A percentile compares a stretch with the other conserved stretches of the same genome.
These are phyloP conservation scores for Euplexia lucipara DNA, from an alignment of 2,888 invertebrate species.

Conservation along the genomic window DNA sequence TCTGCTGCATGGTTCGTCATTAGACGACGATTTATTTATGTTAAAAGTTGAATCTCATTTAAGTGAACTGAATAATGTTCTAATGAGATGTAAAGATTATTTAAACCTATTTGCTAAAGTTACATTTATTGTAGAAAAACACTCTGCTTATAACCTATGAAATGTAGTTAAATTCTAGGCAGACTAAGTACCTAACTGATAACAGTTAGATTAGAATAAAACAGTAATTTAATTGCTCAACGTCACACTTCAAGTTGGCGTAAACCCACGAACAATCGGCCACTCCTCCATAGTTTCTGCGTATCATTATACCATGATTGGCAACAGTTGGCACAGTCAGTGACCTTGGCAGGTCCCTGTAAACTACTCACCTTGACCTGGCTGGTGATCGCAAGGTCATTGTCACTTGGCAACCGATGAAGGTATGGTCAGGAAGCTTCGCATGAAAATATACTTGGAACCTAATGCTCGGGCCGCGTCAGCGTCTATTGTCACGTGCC, in stretches of 20 bases:
- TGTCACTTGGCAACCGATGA: conserved; percentile 69
- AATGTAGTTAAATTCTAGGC: too few relatives aligned
- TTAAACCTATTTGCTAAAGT: too few relatives aligned
- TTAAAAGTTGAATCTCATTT: too few relatives aligned
- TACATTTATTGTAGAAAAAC: too few relatives aligned
- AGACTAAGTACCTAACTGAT: too few relatives aligned
- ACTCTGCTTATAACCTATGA: too few relatives aligned
- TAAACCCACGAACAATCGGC: conserved; percentile 32
- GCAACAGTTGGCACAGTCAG: conserved; percentile 66
- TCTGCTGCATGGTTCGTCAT: too few relatives aligned
- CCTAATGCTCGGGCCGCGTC: conserved; percentile 20
- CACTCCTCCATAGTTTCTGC: conserved; percentile 41
- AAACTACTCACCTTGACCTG: conserved; percentile 78
- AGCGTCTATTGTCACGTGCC: background rate
- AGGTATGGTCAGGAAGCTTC: conserved; percentile 36
- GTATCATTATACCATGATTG: conserved; percentile 59
- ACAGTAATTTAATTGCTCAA: background rate
- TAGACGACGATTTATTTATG: too few relatives aligned
- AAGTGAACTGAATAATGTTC: too few relatives aligned
- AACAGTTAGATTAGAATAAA: background rate
- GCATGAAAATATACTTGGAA: conserved; percentile 38
- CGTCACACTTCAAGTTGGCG: conserved; percentile 30
- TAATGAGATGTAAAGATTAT: too few relatives aligned
- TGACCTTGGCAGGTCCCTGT: conserved; percentile 74
- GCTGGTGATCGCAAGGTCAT: conserved; percentile 73